Evolutionary conservation across 1,140 invertebrate genomes (phyloP).

Genomic region (Stegodyphus mimosarum): DNA sequence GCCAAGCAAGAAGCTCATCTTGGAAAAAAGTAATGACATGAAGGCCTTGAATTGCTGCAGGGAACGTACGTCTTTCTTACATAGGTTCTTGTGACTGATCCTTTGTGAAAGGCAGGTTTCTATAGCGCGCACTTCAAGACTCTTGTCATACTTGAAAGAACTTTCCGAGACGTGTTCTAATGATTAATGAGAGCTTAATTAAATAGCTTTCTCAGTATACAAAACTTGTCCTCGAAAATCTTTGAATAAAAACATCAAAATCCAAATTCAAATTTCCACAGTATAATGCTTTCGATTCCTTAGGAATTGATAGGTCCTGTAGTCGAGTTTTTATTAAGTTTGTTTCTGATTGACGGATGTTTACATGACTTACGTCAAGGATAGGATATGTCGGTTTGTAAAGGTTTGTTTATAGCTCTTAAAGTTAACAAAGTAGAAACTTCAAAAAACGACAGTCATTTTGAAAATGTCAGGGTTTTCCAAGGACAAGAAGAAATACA

Average conservation of each 20-base stretch:
- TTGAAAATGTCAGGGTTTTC: neutral
- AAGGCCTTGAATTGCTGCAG: slow-evolving; percentile 10
- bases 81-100: neutral
- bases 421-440: neutral
- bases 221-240: slow-evolving; percentile 26
- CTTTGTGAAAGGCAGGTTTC: slow-evolving; percentile 3
- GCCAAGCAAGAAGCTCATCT: neutral
- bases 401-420: neutral
- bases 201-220: slow-evolving; percentile 11
- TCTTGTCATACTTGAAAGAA: slow-evolving; percentile 22
- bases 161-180: neutral
- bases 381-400: neutral
- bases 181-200: slow-evolving; percentile 2
- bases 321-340: neutral
- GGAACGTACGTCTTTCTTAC: neutral
- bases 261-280: neutral
- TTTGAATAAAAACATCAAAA: slow-evolving; percentile 15
- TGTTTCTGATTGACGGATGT: slow-evolving; percentile 11
- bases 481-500: neutral
- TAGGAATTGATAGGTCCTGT: slow-evolving; percentile 10
- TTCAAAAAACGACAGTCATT: neutral
- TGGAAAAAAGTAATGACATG: neutral
- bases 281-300: slow-evolving; percentile 2
- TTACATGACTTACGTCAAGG: neutral
- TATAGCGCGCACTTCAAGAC: slow-evolving; percentile 2